These are phyloP conservation scores for Chlamydotis undulata DNA, from an alignment of 2,113 vertebrate genomes.

Conservation along the genomic window DNA sequence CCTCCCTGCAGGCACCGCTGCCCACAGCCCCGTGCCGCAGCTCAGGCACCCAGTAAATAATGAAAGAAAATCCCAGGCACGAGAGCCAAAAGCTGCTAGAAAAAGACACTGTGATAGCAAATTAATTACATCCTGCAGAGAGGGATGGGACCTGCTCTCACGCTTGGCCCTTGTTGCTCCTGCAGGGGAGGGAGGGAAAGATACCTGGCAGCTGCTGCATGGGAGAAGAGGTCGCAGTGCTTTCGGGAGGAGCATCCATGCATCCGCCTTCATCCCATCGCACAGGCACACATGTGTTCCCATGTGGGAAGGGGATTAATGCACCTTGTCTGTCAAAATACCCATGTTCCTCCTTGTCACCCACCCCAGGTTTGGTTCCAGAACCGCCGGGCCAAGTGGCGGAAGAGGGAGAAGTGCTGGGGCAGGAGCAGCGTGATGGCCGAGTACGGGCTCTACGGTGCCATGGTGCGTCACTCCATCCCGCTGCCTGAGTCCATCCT, in stretches of 20 bases:
- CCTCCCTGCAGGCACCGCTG: neutral
- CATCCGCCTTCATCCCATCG: neutral
- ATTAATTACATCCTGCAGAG: constrained; percentile 57
- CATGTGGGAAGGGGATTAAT: neutral
- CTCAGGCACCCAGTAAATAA: constrained; percentile 36
- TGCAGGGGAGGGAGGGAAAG: neutral
- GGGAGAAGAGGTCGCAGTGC: neutral
- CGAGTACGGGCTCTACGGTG: constrained; percentile 94
- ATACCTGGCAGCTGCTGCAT: neutral
- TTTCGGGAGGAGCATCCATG: neutral
- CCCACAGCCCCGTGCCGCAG: neutral
- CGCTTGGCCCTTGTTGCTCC: neutral
- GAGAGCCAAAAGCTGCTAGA: constrained; percentile 11
- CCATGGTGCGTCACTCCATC: constrained; percentile 98
- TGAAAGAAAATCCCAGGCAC: constrained; percentile 17
- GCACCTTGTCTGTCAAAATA: neutral
- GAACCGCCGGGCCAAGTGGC: constrained; percentile 98
- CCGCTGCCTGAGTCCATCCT: constrained; percentile 98
- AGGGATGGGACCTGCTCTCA: neutral
- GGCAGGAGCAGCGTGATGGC: constrained; percentile 99
- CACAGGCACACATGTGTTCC: neutral
- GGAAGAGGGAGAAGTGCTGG: constrained; percentile 99
- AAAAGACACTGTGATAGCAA: neutral
- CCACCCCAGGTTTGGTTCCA: constrained; percentile 94
- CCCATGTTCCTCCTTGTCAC: rapidly evolving